Evolutionary conservation across 2,113 vertebrate genomes (phyloP), one percentile per base, ranked within the genome.

Genomic region (Scortum barcoo): DNA sequence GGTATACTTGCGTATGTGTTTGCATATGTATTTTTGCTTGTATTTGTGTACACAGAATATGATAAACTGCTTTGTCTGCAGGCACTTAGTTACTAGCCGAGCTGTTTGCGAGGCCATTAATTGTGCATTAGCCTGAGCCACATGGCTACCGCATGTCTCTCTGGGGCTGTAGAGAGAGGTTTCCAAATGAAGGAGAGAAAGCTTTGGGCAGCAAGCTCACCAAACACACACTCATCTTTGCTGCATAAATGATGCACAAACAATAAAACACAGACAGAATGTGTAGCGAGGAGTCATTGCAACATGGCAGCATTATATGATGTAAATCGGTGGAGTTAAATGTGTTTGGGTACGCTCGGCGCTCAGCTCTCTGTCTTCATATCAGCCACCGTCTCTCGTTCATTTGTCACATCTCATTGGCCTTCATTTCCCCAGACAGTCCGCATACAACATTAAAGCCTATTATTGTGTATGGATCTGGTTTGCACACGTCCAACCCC

Each of bases 101-200:
- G 86, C 86, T 91, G 87, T 92, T 90, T 92, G 86, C 84, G 65
- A 70, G 85, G 72, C 92, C 90, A 92, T 95, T 92, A 95, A 86
- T 90, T 86, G 89, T 90, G 89, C 91, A 93, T 93, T 93, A 93
- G 88, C 46, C 51, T 14, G 69, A 86, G 74, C 79, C 87, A 89
- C 87, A 83, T 86, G 78, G 66, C 81, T 77, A 66, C 79, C 74
- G 54, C 78, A 60, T 30, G 58, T 40, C 79, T 80, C 78, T 80
- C 78, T 28, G 38, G 72, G 68, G 69, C 57, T 57, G 24, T 65
- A 54, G 30, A 66, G 28, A 75, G 58, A 74, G 26, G 9, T 69
- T 76, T 51, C 48, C 50, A 83, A 62, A 86, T 81, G 61, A 36
- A 54, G 67, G 76, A 84, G 48, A 40, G 33, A 81, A 66, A 73